Base-by-base conservation (phyloP, 1,140 invertebrate genomes). In the Drosophila sp. region DNA sequence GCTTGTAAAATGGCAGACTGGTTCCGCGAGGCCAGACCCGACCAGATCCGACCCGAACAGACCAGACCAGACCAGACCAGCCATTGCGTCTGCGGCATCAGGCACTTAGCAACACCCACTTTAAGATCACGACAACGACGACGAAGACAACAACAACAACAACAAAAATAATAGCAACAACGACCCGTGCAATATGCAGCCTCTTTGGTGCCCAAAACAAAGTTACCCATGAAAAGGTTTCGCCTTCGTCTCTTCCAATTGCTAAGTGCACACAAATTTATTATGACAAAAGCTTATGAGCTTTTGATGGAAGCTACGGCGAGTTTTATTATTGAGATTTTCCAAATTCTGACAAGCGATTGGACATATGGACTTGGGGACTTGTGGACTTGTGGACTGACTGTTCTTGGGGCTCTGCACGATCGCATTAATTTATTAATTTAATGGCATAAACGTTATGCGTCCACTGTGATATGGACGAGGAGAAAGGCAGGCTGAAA, bases 351-450 rank as follows among this genome's bases (percentile, higher is more conserved):
- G 82, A 83, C 83, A 89, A 67, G 71, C 64, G 14, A 21, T 66
- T 18, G 18, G 38, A n/a, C 48, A 75, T 21, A 79, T 75, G 58
- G 57, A 72, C 67, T 80, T 53, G 8, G 5, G 27, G n/a, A 53
- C 7, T 80, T 53, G 8, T 11, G 27, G n/a, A 53, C 7, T 56
- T 56, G 11, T n/a, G 34, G 29, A 8, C 27, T 46, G 40, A 13
- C 13, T 48, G 7, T 14, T 41, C 41, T 48, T 53, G 25, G 21
- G 40, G 32, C 46, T 72, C 65, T 54, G 67, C 78, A 89, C 79
- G 89, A 89, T 89, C 81, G 79, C 80, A 91, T 91, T 91, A 91
- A 91, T 91, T 91, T 91, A 91, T 91, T 91, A 91, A 91, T 91
- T 91, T 91, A 91, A 91, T 91, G 89, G 89, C 79, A 83, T 87